Evolutionary conservation across 2,113 vertebrate genomes (phyloP).

Genomic region (Salvelinus fontinalis): DNA sequence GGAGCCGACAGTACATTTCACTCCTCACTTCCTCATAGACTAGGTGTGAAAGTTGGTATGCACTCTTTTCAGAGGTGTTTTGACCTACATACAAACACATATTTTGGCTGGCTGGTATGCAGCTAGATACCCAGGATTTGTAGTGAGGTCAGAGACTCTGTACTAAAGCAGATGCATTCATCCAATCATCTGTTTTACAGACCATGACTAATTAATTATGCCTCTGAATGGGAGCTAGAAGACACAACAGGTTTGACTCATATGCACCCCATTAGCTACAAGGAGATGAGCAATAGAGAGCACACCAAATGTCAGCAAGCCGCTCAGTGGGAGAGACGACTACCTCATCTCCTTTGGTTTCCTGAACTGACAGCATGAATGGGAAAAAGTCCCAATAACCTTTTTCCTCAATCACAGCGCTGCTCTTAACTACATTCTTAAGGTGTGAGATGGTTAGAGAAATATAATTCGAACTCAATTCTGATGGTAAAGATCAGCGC

Average conservation of each 20-base stretch:
- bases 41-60: not conserved
- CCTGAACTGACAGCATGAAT: constrained; percentile 24
- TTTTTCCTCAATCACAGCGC: constrained; percentile 32
- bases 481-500: not conserved
- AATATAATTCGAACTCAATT: not conserved
- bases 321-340: constrained; percentile 30
- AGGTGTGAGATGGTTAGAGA: constrained; percentile 14
- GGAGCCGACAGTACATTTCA: constrained; percentile 16
- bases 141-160: constrained; percentile 24
- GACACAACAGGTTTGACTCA: constrained; percentile 16
- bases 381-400: constrained; percentile 8
- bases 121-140: not conserved
- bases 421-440: constrained; percentile 15
- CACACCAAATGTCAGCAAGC: not conserved
- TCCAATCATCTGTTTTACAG: not conserved
- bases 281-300: constrained; percentile 15
- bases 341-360: constrained; percentile 25
- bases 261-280: constrained; percentile 25
- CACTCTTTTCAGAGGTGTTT: constrained; percentile 11
- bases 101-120: constrained; percentile 29
- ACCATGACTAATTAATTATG: constrained; percentile 21
- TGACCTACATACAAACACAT: constrained; percentile 38
- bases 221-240: constrained; percentile 8
- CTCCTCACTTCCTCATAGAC: constrained; percentile 8
- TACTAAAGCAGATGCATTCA: no score